phyloP scores from a whole-genome alignment of 2,888 invertebrate species.

The Falcaria lacertinaria region DNA sequence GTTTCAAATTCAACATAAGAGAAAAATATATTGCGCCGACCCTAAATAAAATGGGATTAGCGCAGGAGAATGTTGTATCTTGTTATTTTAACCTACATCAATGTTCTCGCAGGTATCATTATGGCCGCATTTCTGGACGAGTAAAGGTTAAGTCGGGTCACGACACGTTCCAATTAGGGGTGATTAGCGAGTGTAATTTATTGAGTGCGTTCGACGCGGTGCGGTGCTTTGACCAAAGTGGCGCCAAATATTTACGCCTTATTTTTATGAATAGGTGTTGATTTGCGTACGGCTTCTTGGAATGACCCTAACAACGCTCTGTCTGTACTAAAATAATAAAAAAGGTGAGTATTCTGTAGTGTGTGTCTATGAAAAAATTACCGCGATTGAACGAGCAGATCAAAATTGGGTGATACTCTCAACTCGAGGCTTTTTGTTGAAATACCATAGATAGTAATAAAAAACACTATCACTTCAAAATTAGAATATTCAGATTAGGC shows the following conservation, averaged over 20 bases:
- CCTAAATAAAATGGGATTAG: too few species aligned
- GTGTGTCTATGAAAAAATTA: too few species aligned
- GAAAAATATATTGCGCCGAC: too few species aligned
- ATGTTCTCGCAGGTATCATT: constrained; percentile 61
- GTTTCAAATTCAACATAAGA: too few species aligned
- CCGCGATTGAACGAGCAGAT: too few species aligned
- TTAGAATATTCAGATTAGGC: too few species aligned
- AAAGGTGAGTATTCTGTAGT: constrained; percentile 12
- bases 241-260: constrained; percentile 54
- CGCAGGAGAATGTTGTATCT: neutral
- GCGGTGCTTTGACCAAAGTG: constrained; percentile 58
- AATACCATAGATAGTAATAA: too few species aligned
- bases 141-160: constrained; percentile 76
- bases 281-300: constrained; percentile 56
- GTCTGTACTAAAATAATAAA: neutral
- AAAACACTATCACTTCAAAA: too few species aligned
- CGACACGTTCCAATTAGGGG: constrained; percentile 75
- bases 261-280: constrained; percentile 47
- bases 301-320: too few species aligned
- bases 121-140: constrained; percentile 66
- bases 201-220: constrained; percentile 65
- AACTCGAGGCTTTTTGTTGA: too few species aligned
- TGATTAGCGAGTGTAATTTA: constrained; percentile 76
- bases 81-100: neutral
- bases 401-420: too few species aligned